Conservation (phyloP, 2,888 invertebrate genomes). For the Steinernema carpocapsae region DNA sequence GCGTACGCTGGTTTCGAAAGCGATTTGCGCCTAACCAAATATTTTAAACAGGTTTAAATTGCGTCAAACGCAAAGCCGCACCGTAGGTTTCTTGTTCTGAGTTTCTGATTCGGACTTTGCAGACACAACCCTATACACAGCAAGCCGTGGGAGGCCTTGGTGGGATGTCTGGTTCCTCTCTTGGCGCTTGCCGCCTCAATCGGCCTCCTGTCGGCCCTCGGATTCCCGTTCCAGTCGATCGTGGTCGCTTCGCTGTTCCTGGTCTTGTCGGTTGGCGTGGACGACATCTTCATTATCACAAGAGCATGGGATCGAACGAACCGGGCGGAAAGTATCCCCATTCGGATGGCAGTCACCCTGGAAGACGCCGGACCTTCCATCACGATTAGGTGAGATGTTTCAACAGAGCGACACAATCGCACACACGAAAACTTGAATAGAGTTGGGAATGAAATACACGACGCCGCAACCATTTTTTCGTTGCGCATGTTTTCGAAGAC, state of each 20-base stretch:
- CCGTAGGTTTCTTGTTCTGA: no score
- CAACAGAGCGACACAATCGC: not conserved
- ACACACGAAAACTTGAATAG: no score
- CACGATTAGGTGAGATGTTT: constrained; percentile 57
- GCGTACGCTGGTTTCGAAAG: not conserved
- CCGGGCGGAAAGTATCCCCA: constrained; percentile 39
- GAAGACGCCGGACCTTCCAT: constrained; percentile 66
- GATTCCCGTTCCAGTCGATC: constrained; percentile 61
- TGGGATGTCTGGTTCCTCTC: constrained; percentile 62
- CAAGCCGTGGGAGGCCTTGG: constrained; percentile 61
- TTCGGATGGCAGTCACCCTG: constrained; percentile 55
- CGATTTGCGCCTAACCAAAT: not conserved
- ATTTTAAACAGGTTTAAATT: constrained; percentile 9
- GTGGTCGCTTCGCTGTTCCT: constrained; percentile 64
- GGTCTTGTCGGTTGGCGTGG: constrained; percentile 65
- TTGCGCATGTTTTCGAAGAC: no score
- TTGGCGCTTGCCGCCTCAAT: constrained; percentile 55
- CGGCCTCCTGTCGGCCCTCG: constrained; percentile 53
- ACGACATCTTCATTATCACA: constrained; percentile 63
- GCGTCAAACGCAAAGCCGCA: no score
- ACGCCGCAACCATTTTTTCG: no score
- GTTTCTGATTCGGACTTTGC: constrained; percentile 22
- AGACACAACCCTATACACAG: constrained; percentile 50
- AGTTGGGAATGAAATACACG: no score
- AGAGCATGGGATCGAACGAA: constrained; percentile 48